Evolutionary conservation across 2,113 vertebrate species (phyloP).

Genomic region (Andinoacara biseriatus): DNA sequence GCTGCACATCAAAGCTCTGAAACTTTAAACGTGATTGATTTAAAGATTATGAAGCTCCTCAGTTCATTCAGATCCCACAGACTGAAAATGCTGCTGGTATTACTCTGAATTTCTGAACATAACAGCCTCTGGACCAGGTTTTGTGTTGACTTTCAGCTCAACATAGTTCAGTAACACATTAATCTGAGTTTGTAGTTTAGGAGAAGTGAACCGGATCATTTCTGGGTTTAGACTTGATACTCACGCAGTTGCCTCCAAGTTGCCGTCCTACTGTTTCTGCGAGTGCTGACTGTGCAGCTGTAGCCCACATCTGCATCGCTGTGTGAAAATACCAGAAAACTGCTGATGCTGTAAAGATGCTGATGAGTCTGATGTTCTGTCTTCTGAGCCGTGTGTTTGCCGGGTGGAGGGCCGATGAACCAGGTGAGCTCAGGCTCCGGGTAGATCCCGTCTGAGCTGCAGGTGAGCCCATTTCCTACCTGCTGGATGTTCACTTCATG

Average conservation of each 20-base stretch:
- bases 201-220: not conserved
- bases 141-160: not conserved
- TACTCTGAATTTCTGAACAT: too few relatives aligned
- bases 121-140: too few relatives aligned
- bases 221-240: not conserved
- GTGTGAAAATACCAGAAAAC: not conserved
- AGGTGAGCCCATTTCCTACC: not conserved
- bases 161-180: not conserved
- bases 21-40: too few relatives aligned
- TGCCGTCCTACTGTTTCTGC: not conserved
- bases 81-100: too few relatives aligned
- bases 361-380: too few relatives aligned
- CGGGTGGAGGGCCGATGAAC: not conserved
- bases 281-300: not conserved
- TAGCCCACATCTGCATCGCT: not conserved
- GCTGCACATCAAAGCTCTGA: too few relatives aligned
- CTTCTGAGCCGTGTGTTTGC: accelerated
- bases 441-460: conserved; percentile 1
- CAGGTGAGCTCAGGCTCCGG: not conserved
- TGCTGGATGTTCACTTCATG: conserved; percentile 10
- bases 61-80: too few relatives aligned
- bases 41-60: too few relatives aligned
- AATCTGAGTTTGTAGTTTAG: not conserved
- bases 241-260: not conserved
- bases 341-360: not conserved